phyloP scores from a whole-genome alignment of 2,888 invertebrate species.

The Zygothrica quintamaculata region DNA sequence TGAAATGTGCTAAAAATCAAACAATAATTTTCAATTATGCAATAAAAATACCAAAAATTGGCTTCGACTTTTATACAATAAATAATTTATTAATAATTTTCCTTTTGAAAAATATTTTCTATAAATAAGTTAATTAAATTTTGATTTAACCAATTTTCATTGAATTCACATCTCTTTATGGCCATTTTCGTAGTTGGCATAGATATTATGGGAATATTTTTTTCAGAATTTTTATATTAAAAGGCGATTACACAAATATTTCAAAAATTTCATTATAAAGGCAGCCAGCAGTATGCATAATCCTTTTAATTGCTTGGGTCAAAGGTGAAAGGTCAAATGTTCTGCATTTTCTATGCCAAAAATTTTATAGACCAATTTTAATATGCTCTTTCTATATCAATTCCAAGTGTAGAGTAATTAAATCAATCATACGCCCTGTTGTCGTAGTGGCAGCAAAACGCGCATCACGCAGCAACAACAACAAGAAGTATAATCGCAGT shows the following conservation, averaged over 20 bases:
- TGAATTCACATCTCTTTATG: no score
- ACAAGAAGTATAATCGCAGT: conserved; percentile 1
- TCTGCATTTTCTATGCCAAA: conserved; percentile 1
- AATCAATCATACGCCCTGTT: conserved; percentile 73
- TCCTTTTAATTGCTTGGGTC: neutral
- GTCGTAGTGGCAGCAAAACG: conserved; percentile 49
- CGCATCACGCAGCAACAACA: conserved; percentile 33
- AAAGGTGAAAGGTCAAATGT: conserved; percentile 24
- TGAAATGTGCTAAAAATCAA: no score
- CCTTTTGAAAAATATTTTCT: no score
- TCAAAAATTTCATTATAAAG: neutral
- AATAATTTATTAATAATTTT: no score
- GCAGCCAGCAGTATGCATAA: neutral
- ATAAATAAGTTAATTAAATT: neutral
- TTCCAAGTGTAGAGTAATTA: conserved; percentile 65
- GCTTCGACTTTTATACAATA: no score
- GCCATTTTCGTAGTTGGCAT: no score
- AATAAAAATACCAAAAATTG: no score
- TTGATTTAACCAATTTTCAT: no score
- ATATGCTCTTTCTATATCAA: conserved; percentile 39
- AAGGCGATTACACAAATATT: neutral
- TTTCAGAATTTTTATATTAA: no score
- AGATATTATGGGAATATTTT: no score
- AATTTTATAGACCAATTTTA: conserved; percentile 5
- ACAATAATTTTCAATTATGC: no score